Base-by-base conservation (phyloP, 2,113 vertebrate species). In the Nasalis larvatus region DNA sequence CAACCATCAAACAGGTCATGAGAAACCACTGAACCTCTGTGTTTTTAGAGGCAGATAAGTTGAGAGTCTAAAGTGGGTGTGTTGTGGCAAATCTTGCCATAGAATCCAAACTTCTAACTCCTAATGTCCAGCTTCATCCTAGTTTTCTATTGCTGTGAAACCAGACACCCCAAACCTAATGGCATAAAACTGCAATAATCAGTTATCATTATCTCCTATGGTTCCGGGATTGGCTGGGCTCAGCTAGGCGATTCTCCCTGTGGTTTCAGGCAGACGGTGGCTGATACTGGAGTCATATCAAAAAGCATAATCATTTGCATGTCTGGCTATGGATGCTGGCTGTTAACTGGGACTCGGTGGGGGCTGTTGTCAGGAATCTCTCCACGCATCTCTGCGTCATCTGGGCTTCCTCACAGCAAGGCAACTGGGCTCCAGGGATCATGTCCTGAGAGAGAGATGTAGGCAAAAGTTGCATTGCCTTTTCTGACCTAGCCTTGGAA, bases 101-200 rank as follows among this genome's bases (percentile, higher is more conserved):
- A 84, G 90, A 87, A 89, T 7, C 42, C 56, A 86, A 84, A 84
- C 18, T 54, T 90, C 52, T 86, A 52, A 83, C 86, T 88, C 40
- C 45, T 32, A 37, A 60, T 23, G 63, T 76, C 42, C 32, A 81
- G 37, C 12, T 81, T 96, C 68, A 84, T 96, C 56, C 25, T 94
- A 73, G 42, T 35, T 89, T 91, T 96, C 45, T 66, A n/a, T 35
- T 92, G 47, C 12, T 95, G 35, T 78, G 68, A 86, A 94, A 56
- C 49, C 73, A 94, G 37, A 37, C 71, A 60, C 37, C 45, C 13
- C 21, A 58, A 83, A 86, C 35, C 40, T 47, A 49, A 35, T 93
- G 60, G 58, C 81, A 82, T 35, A 84, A 91, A 97, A 42, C 37
- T 2, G 0, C 27, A 37, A 58, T 13, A n/a, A 35, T 14, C 49